Evolutionary conservation across 2,888 invertebrate genomes (phyloP).

Genomic region (Polymixis flavicincta): DNA sequence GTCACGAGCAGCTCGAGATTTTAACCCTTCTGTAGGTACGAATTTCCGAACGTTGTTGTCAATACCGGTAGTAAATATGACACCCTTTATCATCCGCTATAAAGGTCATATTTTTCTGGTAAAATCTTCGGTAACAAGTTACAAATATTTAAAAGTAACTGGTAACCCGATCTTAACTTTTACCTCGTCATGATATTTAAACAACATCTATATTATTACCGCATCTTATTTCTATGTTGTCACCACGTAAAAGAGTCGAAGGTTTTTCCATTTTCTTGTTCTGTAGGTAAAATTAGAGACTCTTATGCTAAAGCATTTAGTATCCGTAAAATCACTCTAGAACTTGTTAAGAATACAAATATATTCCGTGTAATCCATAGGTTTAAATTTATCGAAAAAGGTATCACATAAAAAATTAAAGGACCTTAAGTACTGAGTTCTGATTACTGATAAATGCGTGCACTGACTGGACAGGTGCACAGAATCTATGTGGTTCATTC

Average conservation of each 20-base stretch:
- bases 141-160: conserved; percentile 18
- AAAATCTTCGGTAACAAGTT: background rate
- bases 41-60: background rate
- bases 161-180: conserved; percentile 28
- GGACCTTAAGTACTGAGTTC: too few relatives aligned
- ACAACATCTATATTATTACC: background rate
- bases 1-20: too few relatives aligned
- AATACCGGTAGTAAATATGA: background rate
- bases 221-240: conserved; percentile 3
- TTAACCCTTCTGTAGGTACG: too few relatives aligned
- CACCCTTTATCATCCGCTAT: background rate
- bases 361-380: background rate
- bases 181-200: conserved; percentile 19
- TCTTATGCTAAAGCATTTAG: background rate
- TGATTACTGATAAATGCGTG: too few relatives aligned
- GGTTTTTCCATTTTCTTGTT: background rate
- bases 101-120: conserved; percentile 12
- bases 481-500: too few relatives aligned
- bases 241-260: background rate
- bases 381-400: too few relatives aligned
- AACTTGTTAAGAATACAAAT: too few relatives aligned
- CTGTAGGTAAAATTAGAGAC: background rate
- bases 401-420: too few relatives aligned
- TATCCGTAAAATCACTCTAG: background rate
- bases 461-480: too few relatives aligned